These are phyloP conservation scores for Sinelater perroti DNA, from an alignment of 2,888 invertebrate species.

Conservation along the genomic window DNA sequence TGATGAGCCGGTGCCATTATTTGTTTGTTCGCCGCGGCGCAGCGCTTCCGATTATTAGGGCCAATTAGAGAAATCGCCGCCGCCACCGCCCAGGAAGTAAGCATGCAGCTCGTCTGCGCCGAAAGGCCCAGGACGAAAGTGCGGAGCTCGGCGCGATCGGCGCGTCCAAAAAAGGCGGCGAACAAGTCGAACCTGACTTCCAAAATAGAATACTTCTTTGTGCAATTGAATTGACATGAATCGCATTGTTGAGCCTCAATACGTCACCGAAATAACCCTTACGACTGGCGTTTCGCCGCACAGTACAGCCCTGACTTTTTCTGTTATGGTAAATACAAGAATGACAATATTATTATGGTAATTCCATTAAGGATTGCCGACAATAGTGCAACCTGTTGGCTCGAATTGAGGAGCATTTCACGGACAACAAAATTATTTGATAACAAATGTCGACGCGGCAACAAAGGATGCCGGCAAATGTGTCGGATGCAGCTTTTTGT, in stretches of 20 bases:
- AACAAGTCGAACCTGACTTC: constrained; percentile 49
- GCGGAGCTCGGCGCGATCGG: constrained; percentile 26
- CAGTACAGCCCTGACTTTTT: constrained; percentile 52
- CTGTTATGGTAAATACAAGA: constrained; percentile 60
- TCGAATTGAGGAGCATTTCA: constrained; percentile 58
- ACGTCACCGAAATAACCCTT: constrained; percentile 56
- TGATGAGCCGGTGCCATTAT: too few relatives aligned
- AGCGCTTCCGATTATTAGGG: too few relatives aligned
- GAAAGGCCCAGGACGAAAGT: constrained; percentile 38
- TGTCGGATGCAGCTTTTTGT: constrained; percentile 53
- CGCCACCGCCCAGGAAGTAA: too few relatives aligned
- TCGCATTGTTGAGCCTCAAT: constrained; percentile 55
- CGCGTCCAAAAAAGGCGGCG: constrained; percentile 34
- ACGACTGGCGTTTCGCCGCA: constrained; percentile 48
- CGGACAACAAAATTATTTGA: constrained; percentile 61
- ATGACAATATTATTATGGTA: constrained; percentile 63
- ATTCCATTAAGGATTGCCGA: constrained; percentile 61
- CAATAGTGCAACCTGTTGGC: constrained; percentile 61
- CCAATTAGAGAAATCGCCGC: too few relatives aligned
- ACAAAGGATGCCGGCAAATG: constrained; percentile 54
- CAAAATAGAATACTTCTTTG: constrained; percentile 55
- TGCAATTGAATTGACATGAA: constrained; percentile 58
- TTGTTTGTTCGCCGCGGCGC: too few relatives aligned
- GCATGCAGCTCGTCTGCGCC: constrained; percentile 5
- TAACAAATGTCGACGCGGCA: constrained; percentile 57